Base-by-base conservation (phyloP, 92 coral and sea anemone genomes). In the Siderastrea radians region DNA sequence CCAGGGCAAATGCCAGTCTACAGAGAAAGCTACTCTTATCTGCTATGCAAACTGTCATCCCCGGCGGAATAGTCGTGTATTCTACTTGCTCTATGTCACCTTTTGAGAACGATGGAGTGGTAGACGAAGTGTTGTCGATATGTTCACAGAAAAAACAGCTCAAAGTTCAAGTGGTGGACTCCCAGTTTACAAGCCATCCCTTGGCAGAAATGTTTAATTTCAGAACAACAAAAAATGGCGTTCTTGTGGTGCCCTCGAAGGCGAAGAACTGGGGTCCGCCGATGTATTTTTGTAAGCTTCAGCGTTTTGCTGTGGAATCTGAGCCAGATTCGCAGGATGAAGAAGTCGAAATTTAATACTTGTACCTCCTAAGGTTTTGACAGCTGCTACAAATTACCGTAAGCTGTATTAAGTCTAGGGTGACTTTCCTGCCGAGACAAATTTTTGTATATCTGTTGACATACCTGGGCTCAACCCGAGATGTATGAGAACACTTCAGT, bases 221-320 rank as follows among this genome's bases (percentile, higher is more conserved):
- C 78, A 38, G 14, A 11, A 53, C 48, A 58, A 92, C 95, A 9
- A 86, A 62, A 49, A 38, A 78, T 81, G 93, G 95, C 6, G 57
- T 79, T n/a, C 90, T 92, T 7, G 87, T 92, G n/a, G 15, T 92
- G n/a, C 93, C 95, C 11, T 85, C 90, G 9, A 49, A 58, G 10
- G 48, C 81, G 52, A 89, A 63, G 72, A 92, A 92, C 71, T 92
- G 93, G 93, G 93, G 95, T 5, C 95, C 95, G 10, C 95, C 95
- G 10, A 64, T 92, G 86, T 92, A 92, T 58, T 78, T 89, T 83
- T 84, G 93, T 68, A 88, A 82, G 76, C 94, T 92, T 53, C 82
- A 65, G 16, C 83, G 89, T 64, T 26, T 77, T 65, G 55, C 49
- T 83, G 38, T 61, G 13, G 61, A 83, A 49, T 72, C 80, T n/a